Percentiles rank a stretch among this genome's conserved stretches.
Evolutionary conservation across 2,888 invertebrate genomes (phyloP).

Genomic region (Polyommatus iphigenia): DNA sequence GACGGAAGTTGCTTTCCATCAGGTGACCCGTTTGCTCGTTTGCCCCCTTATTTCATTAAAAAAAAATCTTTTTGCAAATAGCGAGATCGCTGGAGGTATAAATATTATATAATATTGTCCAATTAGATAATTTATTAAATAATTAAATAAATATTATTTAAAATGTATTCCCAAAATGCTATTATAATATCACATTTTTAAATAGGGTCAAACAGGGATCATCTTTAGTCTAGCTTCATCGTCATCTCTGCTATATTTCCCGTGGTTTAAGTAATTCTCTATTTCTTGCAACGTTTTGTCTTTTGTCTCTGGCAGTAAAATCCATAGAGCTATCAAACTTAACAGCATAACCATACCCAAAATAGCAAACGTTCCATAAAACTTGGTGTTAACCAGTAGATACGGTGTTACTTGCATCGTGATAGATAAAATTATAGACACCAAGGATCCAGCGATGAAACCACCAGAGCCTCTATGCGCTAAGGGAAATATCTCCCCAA

Average conservation of each 20-base stretch:
- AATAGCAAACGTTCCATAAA: slow-evolving; percentile 59
- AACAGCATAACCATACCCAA: slow-evolving; percentile 49
- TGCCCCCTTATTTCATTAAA: too few species aligned
- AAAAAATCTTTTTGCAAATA: too few species aligned
- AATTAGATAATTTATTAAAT: too few species aligned
- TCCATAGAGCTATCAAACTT: slow-evolving; percentile 43
- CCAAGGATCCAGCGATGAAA: slow-evolving; percentile 47
- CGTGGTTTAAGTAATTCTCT: slow-evolving; percentile 50
- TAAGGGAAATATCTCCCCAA: slow-evolving; percentile 63
- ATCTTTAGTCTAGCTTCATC: slow-evolving; percentile 47
- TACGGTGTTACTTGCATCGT: slow-evolving; percentile 53
- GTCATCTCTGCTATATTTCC: slow-evolving; percentile 43
- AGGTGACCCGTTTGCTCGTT: too few species aligned
- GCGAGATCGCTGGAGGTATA: too few species aligned
- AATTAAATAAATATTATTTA: too few species aligned
- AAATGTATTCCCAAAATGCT: too few species aligned
- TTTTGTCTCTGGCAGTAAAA: slow-evolving; percentile 50
- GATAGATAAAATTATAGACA: slow-evolving; percentile 49
- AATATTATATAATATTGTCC: too few species aligned
- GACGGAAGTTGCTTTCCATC: too few species aligned
- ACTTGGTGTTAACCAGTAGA: slow-evolving; percentile 49
- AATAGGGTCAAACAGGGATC: slow-evolving; percentile 35
- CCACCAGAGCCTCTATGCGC: slow-evolving; percentile 56
- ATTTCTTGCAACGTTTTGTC: slow-evolving; percentile 51
- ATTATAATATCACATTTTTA: too few species aligned